Evolutionary conservation across 2,888 invertebrate genomes (phyloP).

Genomic region (Serripes groenlandicus): DNA sequence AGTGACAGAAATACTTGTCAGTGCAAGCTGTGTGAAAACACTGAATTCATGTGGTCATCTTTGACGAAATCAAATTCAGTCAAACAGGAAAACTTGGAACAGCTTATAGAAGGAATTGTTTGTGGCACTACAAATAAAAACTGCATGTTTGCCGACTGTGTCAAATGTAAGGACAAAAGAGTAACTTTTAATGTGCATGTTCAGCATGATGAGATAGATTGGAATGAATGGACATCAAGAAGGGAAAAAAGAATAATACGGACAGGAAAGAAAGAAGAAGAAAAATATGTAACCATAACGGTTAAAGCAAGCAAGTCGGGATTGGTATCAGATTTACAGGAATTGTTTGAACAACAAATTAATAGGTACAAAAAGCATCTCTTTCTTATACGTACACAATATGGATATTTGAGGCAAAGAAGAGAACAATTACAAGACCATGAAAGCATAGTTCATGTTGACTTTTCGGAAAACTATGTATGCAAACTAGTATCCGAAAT

Average conservation of each 20-base stretch:
- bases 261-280: conserved; percentile 10
- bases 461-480: conserved; percentile 24
- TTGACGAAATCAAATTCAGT: conserved; percentile 26
- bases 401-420: background rate
- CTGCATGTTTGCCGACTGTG: conserved; percentile 54
- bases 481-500: background rate
- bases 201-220: conserved; percentile 20
- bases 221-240: conserved; percentile 38
- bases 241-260: conserved; percentile 10
- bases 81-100: conserved; percentile 25
- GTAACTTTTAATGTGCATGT: conserved; percentile 12
- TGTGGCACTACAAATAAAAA: conserved; percentile 29
- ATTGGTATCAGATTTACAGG: background rate
- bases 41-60: conserved; percentile 33
- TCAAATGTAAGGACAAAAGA: conserved; percentile 25
- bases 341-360: conserved; percentile 23
- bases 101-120: conserved; percentile 23
- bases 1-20: conserved; percentile 57
- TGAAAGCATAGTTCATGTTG: conserved; percentile 49
- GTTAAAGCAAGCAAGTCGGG: background rate
- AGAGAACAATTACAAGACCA: conserved; percentile 3
- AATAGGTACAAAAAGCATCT: conserved; percentile 26
- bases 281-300: background rate
- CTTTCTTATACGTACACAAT: conserved; percentile 19
- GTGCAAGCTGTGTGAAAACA: conserved; percentile 59